These are phyloP conservation scores for Lerista edwardsae DNA, from an alignment of 2,797 vertebrate species.

Conservation along the genomic window DNA sequence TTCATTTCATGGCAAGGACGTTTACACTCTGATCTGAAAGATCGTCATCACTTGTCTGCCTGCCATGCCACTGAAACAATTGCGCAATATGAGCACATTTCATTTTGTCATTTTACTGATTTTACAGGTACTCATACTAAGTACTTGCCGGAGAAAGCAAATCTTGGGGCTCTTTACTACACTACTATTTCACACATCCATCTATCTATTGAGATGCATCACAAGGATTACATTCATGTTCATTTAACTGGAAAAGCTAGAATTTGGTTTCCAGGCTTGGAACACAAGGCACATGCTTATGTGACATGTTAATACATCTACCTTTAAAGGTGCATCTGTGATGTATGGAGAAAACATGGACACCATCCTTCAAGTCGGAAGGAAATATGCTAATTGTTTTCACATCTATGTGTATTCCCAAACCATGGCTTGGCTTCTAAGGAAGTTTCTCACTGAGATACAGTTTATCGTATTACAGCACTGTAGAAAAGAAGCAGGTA, in stretches of 20 bases:
- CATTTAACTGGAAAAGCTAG: constrained; percentile 2
- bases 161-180: background rate
- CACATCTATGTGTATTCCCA: constrained; percentile 10
- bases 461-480: background rate
- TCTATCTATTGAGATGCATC: background rate
- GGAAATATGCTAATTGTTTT: constrained; percentile 5
- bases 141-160: background rate
- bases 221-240: background rate
- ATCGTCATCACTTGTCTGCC: background rate
- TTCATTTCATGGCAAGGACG: no score
- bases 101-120: background rate
- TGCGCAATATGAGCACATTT: background rate
- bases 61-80: background rate
- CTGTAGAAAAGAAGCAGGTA: background rate
- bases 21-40: background rate
- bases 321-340: background rate
- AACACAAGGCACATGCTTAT: background rate
- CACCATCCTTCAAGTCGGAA: background rate
- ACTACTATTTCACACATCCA: background rate
- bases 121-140: background rate
- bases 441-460: background rate
- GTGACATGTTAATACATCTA: background rate
- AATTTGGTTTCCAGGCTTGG: background rate
- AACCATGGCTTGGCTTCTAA: constrained; percentile 30
- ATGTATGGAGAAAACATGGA: background rate